These are phyloP conservation scores for Calameuta idolon DNA, from an alignment of 2,888 invertebrate genomes.

Conservation along the genomic window DNA sequence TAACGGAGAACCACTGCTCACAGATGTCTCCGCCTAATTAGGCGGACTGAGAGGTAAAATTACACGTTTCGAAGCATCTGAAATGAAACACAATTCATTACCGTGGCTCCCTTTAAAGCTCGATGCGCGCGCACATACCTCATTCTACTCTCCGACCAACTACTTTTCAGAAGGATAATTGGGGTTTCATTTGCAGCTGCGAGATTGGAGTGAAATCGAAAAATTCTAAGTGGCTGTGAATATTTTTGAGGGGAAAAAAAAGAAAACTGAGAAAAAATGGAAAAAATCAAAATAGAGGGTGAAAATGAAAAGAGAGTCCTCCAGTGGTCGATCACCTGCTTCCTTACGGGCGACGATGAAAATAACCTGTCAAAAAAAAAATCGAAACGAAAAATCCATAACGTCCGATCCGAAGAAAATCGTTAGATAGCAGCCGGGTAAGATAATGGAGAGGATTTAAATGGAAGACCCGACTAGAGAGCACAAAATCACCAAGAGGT, in stretches of 20 bases:
- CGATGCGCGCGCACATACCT: slow-evolving; percentile 32
- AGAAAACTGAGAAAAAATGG: not conserved
- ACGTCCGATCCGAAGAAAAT: not conserved
- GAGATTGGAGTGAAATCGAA: not conserved
- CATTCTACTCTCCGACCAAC: not conserved
- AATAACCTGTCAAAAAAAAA: slow-evolving; percentile 44
- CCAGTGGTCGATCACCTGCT: not conserved
- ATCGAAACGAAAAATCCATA: slow-evolving; percentile 29
- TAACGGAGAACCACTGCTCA: slow-evolving; percentile 46
- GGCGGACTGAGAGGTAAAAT: slow-evolving; percentile 52
- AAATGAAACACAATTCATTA: slow-evolving; percentile 65
- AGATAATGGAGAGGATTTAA: not conserved
- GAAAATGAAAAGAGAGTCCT: not conserved
- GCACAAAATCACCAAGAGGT: not conserved
- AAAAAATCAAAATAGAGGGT: not conserved
- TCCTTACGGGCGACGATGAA: not conserved
- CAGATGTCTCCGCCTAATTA: slow-evolving; percentile 64
- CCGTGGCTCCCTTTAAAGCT: slow-evolving; percentile 45
- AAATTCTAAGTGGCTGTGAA: not conserved
- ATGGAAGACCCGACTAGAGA: not conserved
- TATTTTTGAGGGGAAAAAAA: not conserved
- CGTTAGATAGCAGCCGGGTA: not conserved
- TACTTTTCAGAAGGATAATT: slow-evolving; percentile 2
- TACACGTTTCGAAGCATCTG: slow-evolving; percentile 60
- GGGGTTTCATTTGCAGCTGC: slow-evolving; percentile 17